Base-by-base conservation (phyloP, 2,888 invertebrate species). In the Zaprionus lineosus region DNA sequence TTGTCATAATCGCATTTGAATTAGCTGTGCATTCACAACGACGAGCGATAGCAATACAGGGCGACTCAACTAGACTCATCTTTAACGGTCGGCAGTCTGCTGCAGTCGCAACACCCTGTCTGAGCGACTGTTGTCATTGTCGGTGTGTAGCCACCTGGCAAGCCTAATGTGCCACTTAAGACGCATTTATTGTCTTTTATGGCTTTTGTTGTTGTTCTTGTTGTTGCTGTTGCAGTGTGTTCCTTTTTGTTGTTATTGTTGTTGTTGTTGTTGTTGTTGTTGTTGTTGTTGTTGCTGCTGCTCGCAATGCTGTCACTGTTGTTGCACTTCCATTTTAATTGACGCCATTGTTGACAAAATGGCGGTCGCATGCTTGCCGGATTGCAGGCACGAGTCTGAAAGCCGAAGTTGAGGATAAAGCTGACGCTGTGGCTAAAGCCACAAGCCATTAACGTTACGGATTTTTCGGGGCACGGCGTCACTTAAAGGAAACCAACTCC, bases 341-440 rank as follows among this genome's bases (percentile, higher is more conserved):
- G 78, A 82, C 74, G 78, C 71, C 84, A 84, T 79, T 79, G 78
- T 79, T 79, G 84, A 79, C 84, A 79, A 84, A 79, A 79, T 79
- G 84, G 71, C 74, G 84, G 78, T 68, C 59, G 77, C 64, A 59
- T 53, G 55, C 61, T 47, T 40, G 57, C 47, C 62, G 58, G 64
- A 19, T 51, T 63, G 28, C 56, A 58, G 36, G 44, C 15, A 11
- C 6, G 43, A n/a, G n/a, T 16, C 52, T 9, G 21, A 11, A 12
- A 11, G 40, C 55, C 19, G n/a, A n/a, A n/a, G n/a, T n/a, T n/a
- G n/a, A n/a, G n/a, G n/a, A n/a, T n/a, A n/a, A n/a, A n/a, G n/a
- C n/a, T n/a, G n/a, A n/a, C n/a, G n/a, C n/a, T n/a, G n/a, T n/a
- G n/a, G n/a, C n/a, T n/a, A 26, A 43, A 51, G 70, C 68, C 67